These are phyloP conservation scores for Lasioglossum marginatum DNA, from an alignment of 2,888 invertebrate species.

Conservation along the genomic window DNA sequence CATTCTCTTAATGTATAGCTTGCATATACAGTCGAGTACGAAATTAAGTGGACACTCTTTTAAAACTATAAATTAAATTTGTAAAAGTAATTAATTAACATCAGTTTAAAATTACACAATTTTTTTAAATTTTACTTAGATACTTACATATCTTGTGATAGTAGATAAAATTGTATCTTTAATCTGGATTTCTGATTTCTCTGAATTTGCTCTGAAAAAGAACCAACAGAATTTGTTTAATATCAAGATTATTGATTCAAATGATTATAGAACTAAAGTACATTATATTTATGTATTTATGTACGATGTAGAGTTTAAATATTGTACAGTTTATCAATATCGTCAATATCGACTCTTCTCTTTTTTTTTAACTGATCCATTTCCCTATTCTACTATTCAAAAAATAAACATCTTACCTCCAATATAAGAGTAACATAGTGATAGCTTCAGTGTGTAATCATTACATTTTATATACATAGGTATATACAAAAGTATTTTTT, in stretches of 20 bases:
- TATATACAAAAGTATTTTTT: slow-evolving; percentile 56
- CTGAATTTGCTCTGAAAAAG: slow-evolving; percentile 58
- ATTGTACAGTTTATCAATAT: no score
- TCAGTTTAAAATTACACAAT: not conserved
- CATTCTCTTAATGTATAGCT: not conserved
- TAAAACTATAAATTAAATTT: not conserved
- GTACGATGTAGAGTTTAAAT: not conserved
- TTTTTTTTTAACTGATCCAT: not conserved
- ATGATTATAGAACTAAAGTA: not conserved
- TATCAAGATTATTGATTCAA: not conserved
- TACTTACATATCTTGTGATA: slow-evolving; percentile 17
- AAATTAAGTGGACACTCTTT: not conserved
- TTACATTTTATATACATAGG: slow-evolving; percentile 56
- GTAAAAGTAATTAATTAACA: no score
- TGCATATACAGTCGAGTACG: not conserved
- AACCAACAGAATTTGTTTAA: slow-evolving; percentile 29
- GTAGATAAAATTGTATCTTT: slow-evolving; percentile 27
- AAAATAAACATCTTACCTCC: slow-evolving; percentile 54
- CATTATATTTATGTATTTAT: not conserved
- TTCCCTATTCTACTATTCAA: not conserved
- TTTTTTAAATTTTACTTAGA: not conserved
- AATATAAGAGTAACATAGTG: slow-evolving; percentile 24
- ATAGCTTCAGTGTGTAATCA: slow-evolving; percentile 32
- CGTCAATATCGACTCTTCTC: not conserved
- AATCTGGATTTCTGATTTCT: slow-evolving; percentile 52